Conservation (phyloP, 2,797 vertebrate genomes). For the Pantherophis alleghaniensis region DNA sequence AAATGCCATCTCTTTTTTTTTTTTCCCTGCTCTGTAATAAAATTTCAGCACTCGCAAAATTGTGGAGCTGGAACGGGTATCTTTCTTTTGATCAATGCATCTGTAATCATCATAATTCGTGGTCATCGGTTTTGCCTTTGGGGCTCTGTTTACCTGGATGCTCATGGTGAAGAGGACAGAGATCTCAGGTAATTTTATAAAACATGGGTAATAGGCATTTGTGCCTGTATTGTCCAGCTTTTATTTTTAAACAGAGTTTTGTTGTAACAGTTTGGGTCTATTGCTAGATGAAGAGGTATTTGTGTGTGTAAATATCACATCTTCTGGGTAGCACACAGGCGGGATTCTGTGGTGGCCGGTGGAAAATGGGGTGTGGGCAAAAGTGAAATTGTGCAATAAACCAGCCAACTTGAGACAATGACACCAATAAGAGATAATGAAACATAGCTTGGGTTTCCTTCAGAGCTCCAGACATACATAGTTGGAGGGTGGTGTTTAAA, state of each 20-base stretch:
- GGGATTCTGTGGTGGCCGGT: background rate
- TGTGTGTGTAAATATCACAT: background rate
- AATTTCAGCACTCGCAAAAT: constrained; percentile 92
- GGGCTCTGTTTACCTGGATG: constrained; percentile 97
- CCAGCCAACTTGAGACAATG: background rate
- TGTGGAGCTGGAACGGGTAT: constrained; percentile 98
- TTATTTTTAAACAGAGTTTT: background rate
- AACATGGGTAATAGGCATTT: constrained; percentile 3
- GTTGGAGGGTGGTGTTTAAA: background rate
- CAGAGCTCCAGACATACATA: background rate
- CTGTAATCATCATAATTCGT: constrained; percentile 98
- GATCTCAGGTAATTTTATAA: constrained; percentile 87
- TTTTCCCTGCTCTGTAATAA: background rate
- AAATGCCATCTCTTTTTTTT: constrained; percentile 39
- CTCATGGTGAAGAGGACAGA: constrained; percentile 96
- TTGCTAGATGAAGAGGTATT: background rate
- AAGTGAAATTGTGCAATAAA: background rate
- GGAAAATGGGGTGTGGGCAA: background rate
- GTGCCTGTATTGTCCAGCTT: background rate
- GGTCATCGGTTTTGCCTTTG: constrained; percentile 98
- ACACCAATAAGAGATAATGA: background rate
- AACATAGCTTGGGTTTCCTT: background rate
- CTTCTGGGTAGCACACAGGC: background rate
- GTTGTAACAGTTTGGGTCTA: background rate
- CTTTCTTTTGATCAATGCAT: constrained; percentile 97